Conservation (phyloP, 2,888 invertebrate species). For the Drosophila buzzatii region DNA sequence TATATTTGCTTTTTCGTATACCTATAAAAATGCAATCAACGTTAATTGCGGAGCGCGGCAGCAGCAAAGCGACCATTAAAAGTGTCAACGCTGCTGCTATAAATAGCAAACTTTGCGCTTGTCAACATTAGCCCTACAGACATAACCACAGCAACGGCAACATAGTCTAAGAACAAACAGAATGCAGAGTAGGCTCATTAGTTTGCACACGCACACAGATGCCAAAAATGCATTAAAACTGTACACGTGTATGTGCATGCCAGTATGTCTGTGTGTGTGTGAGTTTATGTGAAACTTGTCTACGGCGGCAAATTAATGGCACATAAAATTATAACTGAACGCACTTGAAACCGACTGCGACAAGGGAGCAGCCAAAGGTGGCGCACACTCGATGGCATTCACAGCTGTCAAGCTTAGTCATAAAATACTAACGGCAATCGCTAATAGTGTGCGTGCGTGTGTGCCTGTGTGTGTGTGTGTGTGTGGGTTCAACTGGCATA, state of each 20-base stretch:
- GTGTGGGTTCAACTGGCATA: conserved; percentile 21
- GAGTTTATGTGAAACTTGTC: conserved; percentile 35
- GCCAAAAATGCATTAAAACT: conserved; percentile 54
- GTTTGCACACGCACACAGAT: conserved; percentile 43
- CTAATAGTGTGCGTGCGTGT: conserved; percentile 11
- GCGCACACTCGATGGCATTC: conserved; percentile 4
- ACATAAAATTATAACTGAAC: conserved; percentile 79
- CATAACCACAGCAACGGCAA: conserved; percentile 30
- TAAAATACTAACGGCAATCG: conserved; percentile 58
- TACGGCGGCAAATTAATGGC: conserved; percentile 76
- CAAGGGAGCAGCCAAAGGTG: conserved; percentile 46
- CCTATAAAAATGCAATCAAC: conserved; percentile 76
- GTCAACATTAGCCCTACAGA: conserved; percentile 53
- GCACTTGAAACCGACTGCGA: conserved; percentile 64
- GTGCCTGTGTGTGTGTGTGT: conserved; percentile 7
- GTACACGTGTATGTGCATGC: conserved; percentile 14
- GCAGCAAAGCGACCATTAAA: conserved; percentile 59
- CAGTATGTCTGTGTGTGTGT: conserved; percentile 5
- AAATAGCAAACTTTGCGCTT: conserved; percentile 53
- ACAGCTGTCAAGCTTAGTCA: conserved; percentile 64
- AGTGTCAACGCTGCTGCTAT: conserved; percentile 48
- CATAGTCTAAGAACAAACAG: conserved; percentile 15
- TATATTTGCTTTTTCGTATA: conserved; percentile 14
- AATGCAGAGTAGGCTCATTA: conserved; percentile 69
- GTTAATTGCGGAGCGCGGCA: conserved; percentile 60